Base-by-base conservation (phyloP, 1,140 invertebrate genomes). In the Heliothis virescens region DNA sequence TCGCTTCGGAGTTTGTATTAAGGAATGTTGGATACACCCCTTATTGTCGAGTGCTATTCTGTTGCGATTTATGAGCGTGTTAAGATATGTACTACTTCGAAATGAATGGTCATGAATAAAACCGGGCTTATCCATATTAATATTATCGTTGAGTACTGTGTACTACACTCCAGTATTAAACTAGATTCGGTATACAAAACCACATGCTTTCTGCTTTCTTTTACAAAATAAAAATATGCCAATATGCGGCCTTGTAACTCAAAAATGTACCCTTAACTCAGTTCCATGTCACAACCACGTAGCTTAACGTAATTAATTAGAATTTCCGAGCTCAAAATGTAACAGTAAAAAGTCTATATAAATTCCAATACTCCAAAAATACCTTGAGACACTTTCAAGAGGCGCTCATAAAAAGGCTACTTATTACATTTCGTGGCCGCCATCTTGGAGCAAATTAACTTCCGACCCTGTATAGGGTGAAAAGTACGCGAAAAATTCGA, bases 401-500 rank as follows among this genome's bases (percentile, higher is more conserved):
- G 60, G 47, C 60, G 47, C 71, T 73, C 60, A 52, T 77, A 52
- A 77, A 78, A 67, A 55, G 53, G 75, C 75, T 78, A 78, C 62
- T 59, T 78, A 78, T 57, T 67, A 78, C 41, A 73, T 73, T 53
- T 73, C 53, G 52, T 29, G 41, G 18, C 52, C 13, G 62, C 26
- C 52, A 69, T 71, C 65, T 71, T 81, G 80, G 83, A 86, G 81
- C 84, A 86, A 90, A 88, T 90, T 87, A 89, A 87, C 83, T 87
- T 81, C 77, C 74, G 65, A 34, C 81, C 74, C 82, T 62, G 48
- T 62, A 76, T 79, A 80, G 72, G 63, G 81, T 86, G 80, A 82
- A 88, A 87, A 79, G 82, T 60, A 84, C 82, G 85, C 79, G 81
- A 88, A 90, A 91, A 91, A 88, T 89, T 87, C 86, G 83, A 85